Evolutionary conservation across 2,888 invertebrate genomes (phyloP).

Genomic region (Neoaliturus tenellus): DNA sequence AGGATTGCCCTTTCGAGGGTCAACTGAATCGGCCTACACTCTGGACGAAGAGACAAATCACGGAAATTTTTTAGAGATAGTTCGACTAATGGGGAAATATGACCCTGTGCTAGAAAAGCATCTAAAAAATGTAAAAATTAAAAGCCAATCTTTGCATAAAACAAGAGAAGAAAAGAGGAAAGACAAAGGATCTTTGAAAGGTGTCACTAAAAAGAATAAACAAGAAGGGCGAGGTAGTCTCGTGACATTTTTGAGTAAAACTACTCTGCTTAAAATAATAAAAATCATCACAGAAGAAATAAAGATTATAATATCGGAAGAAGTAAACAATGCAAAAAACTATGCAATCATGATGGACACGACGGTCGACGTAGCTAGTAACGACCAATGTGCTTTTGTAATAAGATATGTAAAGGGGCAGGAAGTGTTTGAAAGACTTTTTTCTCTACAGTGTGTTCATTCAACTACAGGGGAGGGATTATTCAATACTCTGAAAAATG

Average conservation of each 20-base stretch:
- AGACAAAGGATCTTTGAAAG: no score
- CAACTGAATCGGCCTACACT: not conserved
- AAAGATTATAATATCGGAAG: not conserved
- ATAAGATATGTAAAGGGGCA: slow-evolving; percentile 8
- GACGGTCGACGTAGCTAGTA: slow-evolving; percentile 13
- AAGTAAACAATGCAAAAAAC: slow-evolving; percentile 29
- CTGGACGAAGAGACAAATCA: slow-evolving; percentile 45
- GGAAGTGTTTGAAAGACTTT: slow-evolving; percentile 41
- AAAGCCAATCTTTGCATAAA: no score
- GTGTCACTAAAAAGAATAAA: no score
- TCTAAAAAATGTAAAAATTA: slow-evolving; percentile 8
- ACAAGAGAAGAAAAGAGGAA: slow-evolving; percentile 17
- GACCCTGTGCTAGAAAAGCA: slow-evolving; percentile 1
- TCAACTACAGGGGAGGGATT: no score
- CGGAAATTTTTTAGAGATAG: slow-evolving; percentile 44
- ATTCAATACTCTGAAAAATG: no score
- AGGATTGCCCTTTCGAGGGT: slow-evolving; percentile 32
- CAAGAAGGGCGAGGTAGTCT: slow-evolving; percentile 44
- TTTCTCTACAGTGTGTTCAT: no score
- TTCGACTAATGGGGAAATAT: slow-evolving; percentile 35
- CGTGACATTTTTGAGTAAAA: slow-evolving; percentile 57
- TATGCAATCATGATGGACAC: slow-evolving; percentile 48
- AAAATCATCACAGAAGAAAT: slow-evolving; percentile 37
- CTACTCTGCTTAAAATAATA: slow-evolving; percentile 50
- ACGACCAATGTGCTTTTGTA: slow-evolving; percentile 42